Evolutionary conservation across 2,797 vertebrate genomes (phyloP).

Genomic region (Thalassophryne amazonica): DNA sequence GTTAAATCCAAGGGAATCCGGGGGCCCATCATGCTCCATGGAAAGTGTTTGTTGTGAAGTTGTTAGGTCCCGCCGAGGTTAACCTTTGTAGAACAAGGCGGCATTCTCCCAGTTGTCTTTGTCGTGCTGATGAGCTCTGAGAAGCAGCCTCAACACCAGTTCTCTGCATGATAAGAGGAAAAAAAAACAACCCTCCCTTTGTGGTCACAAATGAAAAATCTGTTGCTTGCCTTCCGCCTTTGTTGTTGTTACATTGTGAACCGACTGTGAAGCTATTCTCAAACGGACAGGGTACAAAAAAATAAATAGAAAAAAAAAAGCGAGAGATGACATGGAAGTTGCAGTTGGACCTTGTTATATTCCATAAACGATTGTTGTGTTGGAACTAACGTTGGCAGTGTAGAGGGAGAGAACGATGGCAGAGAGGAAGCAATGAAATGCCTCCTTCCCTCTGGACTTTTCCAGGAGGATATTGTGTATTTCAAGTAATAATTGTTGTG

Average conservation of each 20-base stretch:
- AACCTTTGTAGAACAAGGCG: conserved; percentile 75
- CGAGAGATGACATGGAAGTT: conserved; percentile 32
- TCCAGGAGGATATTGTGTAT: conserved; percentile 52
- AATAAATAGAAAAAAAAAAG: no score
- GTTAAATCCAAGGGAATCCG: conserved; percentile 67
- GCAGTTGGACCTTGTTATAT: conserved; percentile 56
- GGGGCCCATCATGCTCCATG: conserved; percentile 45
- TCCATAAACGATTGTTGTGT: conserved; percentile 58
- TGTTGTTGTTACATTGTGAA: conserved; percentile 39
- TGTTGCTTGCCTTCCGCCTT: conserved; percentile 53
- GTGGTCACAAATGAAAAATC: conserved; percentile 67
- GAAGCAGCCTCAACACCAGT: conserved; percentile 59
- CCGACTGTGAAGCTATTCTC: conserved; percentile 37
- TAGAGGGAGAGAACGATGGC: conserved; percentile 45
- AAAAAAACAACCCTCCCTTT: conserved; percentile 55
- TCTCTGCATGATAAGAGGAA: conserved; percentile 66
- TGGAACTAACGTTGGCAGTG: conserved; percentile 53
- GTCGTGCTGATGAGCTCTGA: conserved; percentile 73
- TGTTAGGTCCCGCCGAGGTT: conserved; percentile 72
- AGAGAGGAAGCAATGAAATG: conserved; percentile 65
- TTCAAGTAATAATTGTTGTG: conserved; percentile 69
- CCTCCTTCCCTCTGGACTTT: conserved; percentile 56
- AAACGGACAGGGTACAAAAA: conserved; percentile 22
- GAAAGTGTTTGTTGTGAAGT: conserved; percentile 70
- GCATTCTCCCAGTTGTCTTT: conserved; percentile 72